Evolutionary conservation across 2,888 invertebrate genomes (phyloP).

Genomic region (Hybos culiciformis): DNA sequence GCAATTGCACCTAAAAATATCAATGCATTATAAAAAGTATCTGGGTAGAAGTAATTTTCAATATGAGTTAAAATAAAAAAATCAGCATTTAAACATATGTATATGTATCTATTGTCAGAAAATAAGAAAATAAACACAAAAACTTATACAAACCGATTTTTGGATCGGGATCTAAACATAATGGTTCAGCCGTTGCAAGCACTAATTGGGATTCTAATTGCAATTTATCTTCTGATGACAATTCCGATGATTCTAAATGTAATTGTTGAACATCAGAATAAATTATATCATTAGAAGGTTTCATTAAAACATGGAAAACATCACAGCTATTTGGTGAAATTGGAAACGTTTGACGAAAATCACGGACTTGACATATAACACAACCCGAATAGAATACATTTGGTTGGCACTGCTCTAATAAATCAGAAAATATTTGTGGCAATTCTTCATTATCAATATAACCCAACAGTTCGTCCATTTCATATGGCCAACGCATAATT

Average conservation of each 20-base stretch:
- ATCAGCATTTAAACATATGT: too few relatives aligned
- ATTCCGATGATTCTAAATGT: slow-evolving; percentile 18
- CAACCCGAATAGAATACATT: slow-evolving; percentile 84
- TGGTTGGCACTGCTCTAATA: slow-evolving; percentile 69
- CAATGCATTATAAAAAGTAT: neutral
- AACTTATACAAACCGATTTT: slow-evolving; percentile 48
- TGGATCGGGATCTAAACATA: slow-evolving; percentile 82
- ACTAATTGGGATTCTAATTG: slow-evolving; percentile 65
- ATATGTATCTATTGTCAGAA: too few relatives aligned
- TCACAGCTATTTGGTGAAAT: slow-evolving; percentile 57
- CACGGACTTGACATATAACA: slow-evolving; percentile 80
- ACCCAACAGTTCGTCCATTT: slow-evolving; percentile 73
- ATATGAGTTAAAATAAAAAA: too few relatives aligned
- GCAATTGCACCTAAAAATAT: slow-evolving; percentile 42
- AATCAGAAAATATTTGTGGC: slow-evolving; percentile 72
- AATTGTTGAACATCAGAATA: slow-evolving; percentile 37
- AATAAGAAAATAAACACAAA: too few relatives aligned
- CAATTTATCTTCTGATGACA: slow-evolving; percentile 28
- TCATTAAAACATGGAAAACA: slow-evolving; percentile 73
- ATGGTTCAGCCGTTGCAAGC: slow-evolving; percentile 69
- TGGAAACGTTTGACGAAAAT: slow-evolving; percentile 71
- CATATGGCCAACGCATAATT: slow-evolving; percentile 73
- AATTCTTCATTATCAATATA: slow-evolving; percentile 84
- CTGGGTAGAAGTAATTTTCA: too few relatives aligned
- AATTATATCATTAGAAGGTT: slow-evolving; percentile 71